Evolutionary conservation across 2,113 vertebrate genomes (phyloP).

Genomic region (Rhynchomys soricoides): DNA sequence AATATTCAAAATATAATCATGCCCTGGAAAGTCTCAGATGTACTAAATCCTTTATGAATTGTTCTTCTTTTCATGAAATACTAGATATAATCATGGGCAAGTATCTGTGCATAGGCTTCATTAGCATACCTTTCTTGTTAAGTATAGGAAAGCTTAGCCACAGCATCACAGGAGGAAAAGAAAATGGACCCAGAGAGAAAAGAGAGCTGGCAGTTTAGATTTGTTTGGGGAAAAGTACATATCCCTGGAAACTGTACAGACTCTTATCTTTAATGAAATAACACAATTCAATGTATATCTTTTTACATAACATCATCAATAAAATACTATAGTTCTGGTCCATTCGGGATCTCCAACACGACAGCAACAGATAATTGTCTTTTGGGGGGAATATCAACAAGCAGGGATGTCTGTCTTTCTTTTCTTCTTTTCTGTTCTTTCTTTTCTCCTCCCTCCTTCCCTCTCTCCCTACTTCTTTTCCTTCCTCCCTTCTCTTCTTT

Average conservation of each 20-base stretch:
- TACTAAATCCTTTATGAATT: slow-evolving; percentile 25
- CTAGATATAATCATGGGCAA: neutral
- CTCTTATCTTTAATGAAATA: slow-evolving; percentile 79
- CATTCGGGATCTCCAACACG: slow-evolving; percentile 77
- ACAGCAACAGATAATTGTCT: slow-evolving; percentile 80
- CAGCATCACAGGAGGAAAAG: neutral
- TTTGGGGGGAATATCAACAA: slow-evolving; percentile 68
- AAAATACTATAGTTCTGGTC: slow-evolving; percentile 68
- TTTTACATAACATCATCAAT: slow-evolving; percentile 78
- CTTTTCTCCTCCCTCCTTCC: neutral
- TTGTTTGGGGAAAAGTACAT: slow-evolving; percentile 56
- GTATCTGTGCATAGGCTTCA: neutral
- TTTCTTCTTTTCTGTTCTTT: slow-evolving; percentile 18
- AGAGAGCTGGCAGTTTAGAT: neutral
- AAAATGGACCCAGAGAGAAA: slow-evolving; percentile 26
- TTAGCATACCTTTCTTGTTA: slow-evolving; percentile 38
- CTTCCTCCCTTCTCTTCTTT: slow-evolving; percentile 51
- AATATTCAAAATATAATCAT: slow-evolving; percentile 55
- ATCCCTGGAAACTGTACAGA: slow-evolving; percentile 48
- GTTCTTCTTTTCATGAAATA: slow-evolving; percentile 20
- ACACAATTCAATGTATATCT: slow-evolving; percentile 72
- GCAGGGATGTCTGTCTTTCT: slow-evolving; percentile 34
- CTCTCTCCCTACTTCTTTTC: too few species aligned
- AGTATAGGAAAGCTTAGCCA: neutral
- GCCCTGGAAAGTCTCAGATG: neutral